Percentiles rank a stretch among this genome's conserved stretches.
These are phyloP conservation scores for Rhodophaea formosa DNA, from an alignment of 2,888 invertebrate genomes.

Conservation along the genomic window DNA sequence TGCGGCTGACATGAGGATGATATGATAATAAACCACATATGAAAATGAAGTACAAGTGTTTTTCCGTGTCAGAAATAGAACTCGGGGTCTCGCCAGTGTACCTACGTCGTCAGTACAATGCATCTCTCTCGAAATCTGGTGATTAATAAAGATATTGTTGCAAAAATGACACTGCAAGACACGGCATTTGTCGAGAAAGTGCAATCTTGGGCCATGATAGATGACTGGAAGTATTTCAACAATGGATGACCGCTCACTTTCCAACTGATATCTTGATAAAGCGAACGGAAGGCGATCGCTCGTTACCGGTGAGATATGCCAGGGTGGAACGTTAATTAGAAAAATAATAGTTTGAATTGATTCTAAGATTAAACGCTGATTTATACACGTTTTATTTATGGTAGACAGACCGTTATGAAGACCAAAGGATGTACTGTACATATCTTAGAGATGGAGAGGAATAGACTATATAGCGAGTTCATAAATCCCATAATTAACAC, in stretches of 20 bases:
- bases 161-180: background rate
- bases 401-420: no score
- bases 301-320: constrained; percentile 8
- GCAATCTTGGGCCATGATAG: background rate
- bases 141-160: background rate
- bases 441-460: no score
- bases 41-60: no score
- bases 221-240: constrained; percentile 7
- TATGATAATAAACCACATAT: no score
- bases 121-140: background rate
- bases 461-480: no score
- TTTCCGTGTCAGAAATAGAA: no score
- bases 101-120: no score
- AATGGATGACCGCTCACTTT: background rate
- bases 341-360: background rate
- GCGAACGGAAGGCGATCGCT: constrained; percentile 4
- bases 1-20: no score
- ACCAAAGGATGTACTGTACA: no score
- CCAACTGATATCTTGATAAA: constrained; percentile 12
- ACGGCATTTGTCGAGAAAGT: constrained; percentile 9
- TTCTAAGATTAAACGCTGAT: background rate
- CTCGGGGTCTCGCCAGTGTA: no score
- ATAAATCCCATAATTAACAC: no score
- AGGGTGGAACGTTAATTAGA: background rate
- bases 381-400: background rate